Base-by-base conservation (phyloP, 2,113 vertebrate species). In the Gymnocephalus cernua region DNA sequence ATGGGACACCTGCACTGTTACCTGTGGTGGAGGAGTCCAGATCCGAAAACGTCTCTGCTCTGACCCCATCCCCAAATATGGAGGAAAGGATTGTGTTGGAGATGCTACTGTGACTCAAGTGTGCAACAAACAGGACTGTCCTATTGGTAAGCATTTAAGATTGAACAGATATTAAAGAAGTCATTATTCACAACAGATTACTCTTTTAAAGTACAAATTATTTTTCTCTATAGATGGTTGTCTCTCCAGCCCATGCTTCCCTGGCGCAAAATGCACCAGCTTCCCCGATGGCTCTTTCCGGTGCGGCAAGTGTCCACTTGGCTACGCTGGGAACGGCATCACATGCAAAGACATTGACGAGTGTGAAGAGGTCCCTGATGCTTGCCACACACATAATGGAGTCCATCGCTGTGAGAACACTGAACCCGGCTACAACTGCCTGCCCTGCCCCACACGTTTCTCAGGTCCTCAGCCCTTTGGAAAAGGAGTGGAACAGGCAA, bases 171-270 rank as follows among this genome's bases (percentile, higher is more conserved):
- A 41, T 0, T 0, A 58, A 53, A 72, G 15, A 68, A 27, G 23
- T 18, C 2, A 4, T 51, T 27, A n/a, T 18, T 44, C 27, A 21
- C 11, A 27, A 35, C 5, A 76, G 29, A 73, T 19, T 4, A 23
- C 3, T 10, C 2, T 61, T 63, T 74, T 61, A 50, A 75, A 32
- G 10, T 19, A 23, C 18, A 0, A 3, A 21, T 38, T 79, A 0
- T 65, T 63, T 84, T 25, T 82, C 12, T 74, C 2, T 78, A 63
- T 92, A 99, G 98, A 99, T 85, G 98, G 98, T 35, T 99, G 98
- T 81, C 94, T 99, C 58, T 99, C 98, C 76, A 99, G 96, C 78
- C 98, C 98, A 27, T 99, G 98, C 94, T 99, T 99, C 89, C 92
- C 95, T 0, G 97, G 97, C 3, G 50, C 95, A 64, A 95, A 94